These are phyloP conservation scores for Diplodus puntazzo DNA, from an alignment of 2,797 vertebrate species.

Conservation along the genomic window DNA sequence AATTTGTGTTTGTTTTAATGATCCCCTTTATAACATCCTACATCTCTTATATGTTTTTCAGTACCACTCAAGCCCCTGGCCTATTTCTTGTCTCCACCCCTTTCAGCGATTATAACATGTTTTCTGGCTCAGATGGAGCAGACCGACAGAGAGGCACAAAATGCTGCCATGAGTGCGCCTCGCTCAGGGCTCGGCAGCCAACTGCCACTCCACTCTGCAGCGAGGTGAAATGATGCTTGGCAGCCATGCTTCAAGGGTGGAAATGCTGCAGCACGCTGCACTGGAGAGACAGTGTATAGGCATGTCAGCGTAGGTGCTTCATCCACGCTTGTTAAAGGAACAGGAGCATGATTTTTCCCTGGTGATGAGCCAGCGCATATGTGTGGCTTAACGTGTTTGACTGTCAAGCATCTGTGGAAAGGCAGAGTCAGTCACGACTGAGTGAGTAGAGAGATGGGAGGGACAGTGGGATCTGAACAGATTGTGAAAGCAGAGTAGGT, in stretches of 20 bases:
- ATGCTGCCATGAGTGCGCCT: slow-evolving; percentile 18
- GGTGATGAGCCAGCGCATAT: slow-evolving; percentile 28
- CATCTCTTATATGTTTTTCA: slow-evolving; percentile 4
- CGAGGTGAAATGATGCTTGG: slow-evolving; percentile 52
- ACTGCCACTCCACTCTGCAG: slow-evolving; percentile 46
- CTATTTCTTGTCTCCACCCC: not conserved
- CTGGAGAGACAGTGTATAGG: not conserved
- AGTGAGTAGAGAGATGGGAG: slow-evolving; percentile 28
- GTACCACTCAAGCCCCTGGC: not conserved
- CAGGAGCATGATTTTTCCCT: slow-evolving; percentile 34
- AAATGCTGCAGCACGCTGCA: slow-evolving; percentile 33
- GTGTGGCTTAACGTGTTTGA: slow-evolving; percentile 60
- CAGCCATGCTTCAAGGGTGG: not conserved
- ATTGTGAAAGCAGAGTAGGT: slow-evolving; percentile 36
- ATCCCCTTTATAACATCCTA: not conserved
- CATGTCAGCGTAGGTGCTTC: slow-evolving; percentile 9
- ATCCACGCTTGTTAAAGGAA: slow-evolving; percentile 19
- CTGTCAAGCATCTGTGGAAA: slow-evolving; percentile 40
- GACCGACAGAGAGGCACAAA: slow-evolving; percentile 5
- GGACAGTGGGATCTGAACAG: not conserved
- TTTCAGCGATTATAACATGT: slow-evolving; percentile 8
- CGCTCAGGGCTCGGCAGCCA: slow-evolving; percentile 37
- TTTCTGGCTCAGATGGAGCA: slow-evolving; percentile 32
- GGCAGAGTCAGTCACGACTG: slow-evolving; percentile 61
- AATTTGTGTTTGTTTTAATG: not conserved